Evolutionary conservation across 2,888 invertebrate genomes (phyloP).

Genomic region (Phorcus lineatus): DNA sequence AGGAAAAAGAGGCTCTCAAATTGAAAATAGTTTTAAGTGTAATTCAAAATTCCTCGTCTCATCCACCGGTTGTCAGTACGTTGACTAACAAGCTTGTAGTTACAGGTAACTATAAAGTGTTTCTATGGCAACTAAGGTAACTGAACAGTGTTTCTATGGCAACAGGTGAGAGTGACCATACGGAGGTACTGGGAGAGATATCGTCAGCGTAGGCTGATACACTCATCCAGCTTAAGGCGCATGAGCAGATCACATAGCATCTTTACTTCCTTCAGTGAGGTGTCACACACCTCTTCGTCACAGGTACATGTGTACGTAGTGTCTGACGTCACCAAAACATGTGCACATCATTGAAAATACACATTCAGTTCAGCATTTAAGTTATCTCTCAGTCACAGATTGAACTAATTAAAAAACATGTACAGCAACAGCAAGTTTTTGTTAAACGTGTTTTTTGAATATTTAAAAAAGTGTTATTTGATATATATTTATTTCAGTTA

Average conservation of each 20-base stretch:
- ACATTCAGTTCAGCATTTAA: no score
- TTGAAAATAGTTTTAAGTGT: no score
- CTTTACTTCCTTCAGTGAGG: conserved; percentile 66
- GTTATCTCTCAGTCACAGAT: no score
- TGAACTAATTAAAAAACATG: no score
- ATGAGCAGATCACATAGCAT: conserved; percentile 62
- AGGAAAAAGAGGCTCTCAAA: no score
- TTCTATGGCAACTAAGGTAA: not conserved
- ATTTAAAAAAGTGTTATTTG: no score
- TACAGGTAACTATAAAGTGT: not conserved
- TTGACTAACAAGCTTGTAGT: no score
- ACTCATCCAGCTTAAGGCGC: conserved; percentile 59
- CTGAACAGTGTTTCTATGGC: conserved; percentile 28
- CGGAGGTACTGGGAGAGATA: conserved; percentile 59
- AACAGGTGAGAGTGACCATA: conserved; percentile 57
- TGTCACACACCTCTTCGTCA: conserved; percentile 43
- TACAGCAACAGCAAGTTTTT: no score
- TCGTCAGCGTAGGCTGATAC: conserved; percentile 57
- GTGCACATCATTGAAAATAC: not conserved
- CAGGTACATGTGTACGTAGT: conserved; percentile 37
- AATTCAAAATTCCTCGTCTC: no score
- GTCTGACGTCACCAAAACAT: conserved; percentile 15
- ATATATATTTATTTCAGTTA: no score
- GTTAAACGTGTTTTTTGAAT: no score
- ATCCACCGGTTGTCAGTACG: no score